A percentile compares a stretch with the other conserved stretches of the same genome.
These are phyloP conservation scores for Drosophila prosaltans DNA, from an alignment of 1,140 invertebrate genomes.

Conservation along the genomic window DNA sequence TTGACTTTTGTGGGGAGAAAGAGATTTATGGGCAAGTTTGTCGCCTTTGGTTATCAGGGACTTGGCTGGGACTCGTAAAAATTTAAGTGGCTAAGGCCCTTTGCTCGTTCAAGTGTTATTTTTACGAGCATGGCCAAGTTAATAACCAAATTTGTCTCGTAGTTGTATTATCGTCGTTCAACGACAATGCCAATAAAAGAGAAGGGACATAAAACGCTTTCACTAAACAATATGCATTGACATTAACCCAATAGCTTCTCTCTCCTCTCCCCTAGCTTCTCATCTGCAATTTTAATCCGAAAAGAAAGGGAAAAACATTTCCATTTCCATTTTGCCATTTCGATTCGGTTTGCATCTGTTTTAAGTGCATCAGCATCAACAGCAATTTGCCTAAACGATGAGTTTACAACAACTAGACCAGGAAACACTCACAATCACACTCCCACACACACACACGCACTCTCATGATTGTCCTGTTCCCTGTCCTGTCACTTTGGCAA, in stretches of 20 bases:
- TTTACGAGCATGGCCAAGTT: conserved; percentile 60
- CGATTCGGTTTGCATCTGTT: conserved; percentile 31
- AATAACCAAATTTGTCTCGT: conserved; percentile 73
- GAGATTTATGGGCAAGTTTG: conserved; percentile 56
- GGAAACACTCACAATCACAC: not conserved
- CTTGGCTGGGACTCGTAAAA: conserved; percentile 48
- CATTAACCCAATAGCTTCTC: conserved; percentile 16
- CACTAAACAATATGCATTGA: conserved; percentile 42
- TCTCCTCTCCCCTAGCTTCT: not conserved
- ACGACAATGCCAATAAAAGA: not conserved
- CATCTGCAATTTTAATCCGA: conserved; percentile 8
- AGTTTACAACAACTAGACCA: conserved; percentile 33
- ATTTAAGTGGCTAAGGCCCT: conserved; percentile 47
- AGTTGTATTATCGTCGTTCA: not conserved
- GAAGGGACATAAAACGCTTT: conserved; percentile 20
- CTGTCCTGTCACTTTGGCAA: conserved; percentile 3
- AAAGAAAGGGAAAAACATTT: not conserved
- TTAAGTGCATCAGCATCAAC: conserved; percentile 51
- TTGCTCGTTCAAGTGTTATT: conserved; percentile 9
- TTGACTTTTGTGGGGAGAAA: conserved; percentile 11
- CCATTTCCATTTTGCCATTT: conserved; percentile 23
- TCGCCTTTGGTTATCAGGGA: conserved; percentile 19
- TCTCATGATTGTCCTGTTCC: not conserved
- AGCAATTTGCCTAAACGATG: conserved; percentile 64
- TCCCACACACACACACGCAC: too few relatives aligned